phyloP scores from a whole-genome alignment of 2,113 vertebrate genomes.

The Crotalus horridus region DNA sequence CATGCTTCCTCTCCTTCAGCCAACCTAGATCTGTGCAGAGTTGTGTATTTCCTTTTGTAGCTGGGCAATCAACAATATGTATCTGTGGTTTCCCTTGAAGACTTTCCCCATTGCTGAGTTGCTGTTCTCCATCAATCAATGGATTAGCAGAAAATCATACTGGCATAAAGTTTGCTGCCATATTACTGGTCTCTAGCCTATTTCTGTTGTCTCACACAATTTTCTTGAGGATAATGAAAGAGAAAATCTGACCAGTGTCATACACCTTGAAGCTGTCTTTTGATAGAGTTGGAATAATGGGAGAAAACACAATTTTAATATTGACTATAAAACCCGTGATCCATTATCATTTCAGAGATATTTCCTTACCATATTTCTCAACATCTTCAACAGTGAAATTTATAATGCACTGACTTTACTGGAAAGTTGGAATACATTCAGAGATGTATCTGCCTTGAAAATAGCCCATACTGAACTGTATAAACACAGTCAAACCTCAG shows the following conservation, averaged over 20 bases:
- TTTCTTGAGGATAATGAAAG: not conserved
- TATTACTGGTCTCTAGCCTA: not conserved
- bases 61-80: not conserved
- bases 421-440: not conserved
- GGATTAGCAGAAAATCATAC: not conserved
- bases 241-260: not conserved
- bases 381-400: not conserved
- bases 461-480: not conserved
- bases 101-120: not conserved
- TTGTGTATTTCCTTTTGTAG: not conserved
- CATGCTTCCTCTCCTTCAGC: not conserved
- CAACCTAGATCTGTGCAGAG: not conserved
- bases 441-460: not conserved
- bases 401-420: not conserved
- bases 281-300: not conserved
- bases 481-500: not conserved
- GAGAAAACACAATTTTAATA: not conserved
- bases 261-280: not conserved
- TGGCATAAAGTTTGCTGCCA: not conserved
- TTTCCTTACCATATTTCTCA: not conserved
- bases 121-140: not conserved
- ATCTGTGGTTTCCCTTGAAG: not conserved
- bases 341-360: not conserved
- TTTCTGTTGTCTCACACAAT: not conserved
- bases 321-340: not conserved